These are phyloP conservation scores for Sebastes wilsoni DNA, from an alignment of 2,797 vertebrate species.

Conservation along the genomic window DNA sequence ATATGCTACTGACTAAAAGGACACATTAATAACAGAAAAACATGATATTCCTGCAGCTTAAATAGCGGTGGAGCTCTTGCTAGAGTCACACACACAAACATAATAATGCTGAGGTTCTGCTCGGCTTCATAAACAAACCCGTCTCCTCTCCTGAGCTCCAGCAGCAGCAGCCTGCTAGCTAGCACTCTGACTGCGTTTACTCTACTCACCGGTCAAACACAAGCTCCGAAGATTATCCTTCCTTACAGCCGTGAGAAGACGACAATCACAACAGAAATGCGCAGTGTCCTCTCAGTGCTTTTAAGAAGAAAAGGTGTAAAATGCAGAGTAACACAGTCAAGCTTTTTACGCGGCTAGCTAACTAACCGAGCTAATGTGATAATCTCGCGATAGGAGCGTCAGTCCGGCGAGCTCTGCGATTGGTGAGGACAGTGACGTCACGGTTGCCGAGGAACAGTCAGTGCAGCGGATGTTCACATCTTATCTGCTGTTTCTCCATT, in stretches of 20 bases:
- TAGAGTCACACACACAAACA: neutral
- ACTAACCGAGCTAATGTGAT: constrained; percentile 60
- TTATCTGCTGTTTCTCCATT: neutral
- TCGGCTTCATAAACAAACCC: constrained; percentile 74
- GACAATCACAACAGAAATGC: neutral
- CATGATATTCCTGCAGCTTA: rapidly evolving
- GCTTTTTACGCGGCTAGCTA: constrained; percentile 61
- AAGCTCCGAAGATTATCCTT: constrained; percentile 38
- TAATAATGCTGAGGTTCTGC: neutral
- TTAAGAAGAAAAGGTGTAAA: neutral
- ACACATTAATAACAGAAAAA: neutral
- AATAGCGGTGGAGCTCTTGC: neutral
- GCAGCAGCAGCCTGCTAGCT: constrained; percentile 39
- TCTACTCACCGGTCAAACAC: constrained; percentile 63
- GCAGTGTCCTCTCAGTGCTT: neutral
- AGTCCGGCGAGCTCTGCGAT: constrained; percentile 43
- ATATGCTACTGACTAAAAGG: neutral
- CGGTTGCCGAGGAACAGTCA: constrained; percentile 74
- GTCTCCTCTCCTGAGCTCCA: constrained; percentile 43
- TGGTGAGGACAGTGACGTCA: constrained; percentile 67
- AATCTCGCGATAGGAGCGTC: constrained; percentile 70
- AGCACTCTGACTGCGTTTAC: constrained; percentile 46
- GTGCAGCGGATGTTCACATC: neutral
- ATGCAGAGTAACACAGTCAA: neutral
- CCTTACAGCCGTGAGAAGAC: constrained; percentile 14